Conservation (phyloP, 1,140 invertebrate species). For the Carposina sasakii region DNA sequence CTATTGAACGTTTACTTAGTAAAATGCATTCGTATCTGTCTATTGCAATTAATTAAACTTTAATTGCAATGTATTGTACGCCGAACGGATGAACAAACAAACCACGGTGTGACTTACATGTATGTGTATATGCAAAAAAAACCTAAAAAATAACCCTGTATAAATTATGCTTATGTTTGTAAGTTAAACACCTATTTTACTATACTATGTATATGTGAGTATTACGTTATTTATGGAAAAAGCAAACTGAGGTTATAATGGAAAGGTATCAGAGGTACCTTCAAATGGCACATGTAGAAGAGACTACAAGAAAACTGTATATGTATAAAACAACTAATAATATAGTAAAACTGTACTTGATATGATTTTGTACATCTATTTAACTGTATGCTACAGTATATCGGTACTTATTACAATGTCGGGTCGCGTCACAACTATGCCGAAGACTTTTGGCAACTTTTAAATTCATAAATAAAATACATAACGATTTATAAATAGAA, state of each 20-base stretch:
- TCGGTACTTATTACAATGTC: too few species aligned
- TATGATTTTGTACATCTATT: conserved; percentile 57
- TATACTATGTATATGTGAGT: conserved; percentile 59
- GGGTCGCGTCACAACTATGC: too few species aligned
- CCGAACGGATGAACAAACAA: background rate
- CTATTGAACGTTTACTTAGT: too few species aligned
- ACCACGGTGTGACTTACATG: background rate
- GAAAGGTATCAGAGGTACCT: conserved; percentile 58
- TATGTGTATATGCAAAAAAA: conserved; percentile 27
- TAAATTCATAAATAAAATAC: too few species aligned
- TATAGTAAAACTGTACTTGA: conserved; percentile 63
- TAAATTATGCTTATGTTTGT: conserved; percentile 69
- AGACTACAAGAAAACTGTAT: conserved; percentile 53
- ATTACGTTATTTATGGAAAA: conserved; percentile 62
- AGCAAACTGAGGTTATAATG: conserved; percentile 60
- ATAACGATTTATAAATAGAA: too few species aligned
- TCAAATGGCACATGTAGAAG: conserved; percentile 62
- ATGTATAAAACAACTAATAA: conserved; percentile 50
- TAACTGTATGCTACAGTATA: conserved; percentile 26
- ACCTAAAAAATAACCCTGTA: conserved; percentile 67
- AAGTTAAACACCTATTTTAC: conserved; percentile 49
- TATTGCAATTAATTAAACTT: too few species aligned
- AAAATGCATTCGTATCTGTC: too few species aligned
- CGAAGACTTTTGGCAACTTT: too few species aligned
- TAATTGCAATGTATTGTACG: too few species aligned